phyloP scores from a whole-genome alignment of 1,140 invertebrate species.

The Nilaparvata lugens region DNA sequence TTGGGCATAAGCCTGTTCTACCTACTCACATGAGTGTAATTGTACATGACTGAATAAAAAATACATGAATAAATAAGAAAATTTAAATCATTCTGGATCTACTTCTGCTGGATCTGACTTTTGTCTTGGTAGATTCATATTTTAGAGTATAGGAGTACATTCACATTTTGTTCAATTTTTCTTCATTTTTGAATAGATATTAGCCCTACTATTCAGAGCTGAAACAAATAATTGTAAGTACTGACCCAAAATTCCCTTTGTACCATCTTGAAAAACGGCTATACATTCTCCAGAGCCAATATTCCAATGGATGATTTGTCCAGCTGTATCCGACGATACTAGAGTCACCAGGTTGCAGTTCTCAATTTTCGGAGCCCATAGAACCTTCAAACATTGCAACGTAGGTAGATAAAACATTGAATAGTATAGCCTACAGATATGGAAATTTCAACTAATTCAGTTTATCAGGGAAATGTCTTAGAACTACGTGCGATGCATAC shows the following conservation, averaged over 20 bases:
- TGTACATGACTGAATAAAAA: too few species aligned
- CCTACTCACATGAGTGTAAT: too few species aligned
- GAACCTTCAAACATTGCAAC: constrained; percentile 17
- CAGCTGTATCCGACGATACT: constrained; percentile 45
- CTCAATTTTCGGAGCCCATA: constrained; percentile 25
- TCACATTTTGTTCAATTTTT: background rate
- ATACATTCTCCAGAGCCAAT: constrained; percentile 37
- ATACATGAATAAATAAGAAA: too few species aligned
- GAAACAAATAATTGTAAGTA: background rate
- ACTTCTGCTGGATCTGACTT: too few species aligned
- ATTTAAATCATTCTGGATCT: too few species aligned
- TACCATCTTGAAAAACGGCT: constrained; percentile 44
- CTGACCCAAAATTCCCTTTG: constrained; percentile 44
- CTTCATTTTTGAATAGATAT: background rate
- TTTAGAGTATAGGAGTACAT: too few species aligned
- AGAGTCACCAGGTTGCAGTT: constrained; percentile 30
- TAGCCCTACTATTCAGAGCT: background rate
- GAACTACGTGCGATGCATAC: background rate
- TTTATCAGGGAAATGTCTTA: background rate
- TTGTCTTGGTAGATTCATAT: too few species aligned
- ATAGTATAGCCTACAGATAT: too few species aligned
- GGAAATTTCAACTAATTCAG: background rate
- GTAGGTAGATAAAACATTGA: background rate
- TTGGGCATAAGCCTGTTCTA: too few species aligned
- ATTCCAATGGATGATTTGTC: constrained; percentile 51